Evolutionary conservation across 2,797 vertebrate genomes (phyloP), one percentile per base, ranked within the genome.

Genomic region (Ceryle rudis): DNA sequence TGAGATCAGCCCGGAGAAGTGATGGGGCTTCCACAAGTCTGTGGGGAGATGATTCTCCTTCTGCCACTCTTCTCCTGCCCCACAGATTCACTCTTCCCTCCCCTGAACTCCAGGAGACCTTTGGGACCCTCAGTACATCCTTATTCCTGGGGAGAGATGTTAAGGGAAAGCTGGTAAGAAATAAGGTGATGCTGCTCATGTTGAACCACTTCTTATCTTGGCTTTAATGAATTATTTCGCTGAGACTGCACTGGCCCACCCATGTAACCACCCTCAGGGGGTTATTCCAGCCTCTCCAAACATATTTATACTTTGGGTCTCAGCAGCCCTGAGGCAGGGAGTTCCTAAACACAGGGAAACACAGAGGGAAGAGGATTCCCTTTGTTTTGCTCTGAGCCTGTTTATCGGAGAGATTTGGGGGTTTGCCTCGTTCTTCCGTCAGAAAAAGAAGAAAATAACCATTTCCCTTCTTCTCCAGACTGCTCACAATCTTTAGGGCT

Each of bases 1-100:
- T 0, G 0, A 69, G 8, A 19, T 5, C 58, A 52, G 51, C 46
- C 35, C 1, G 1, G n/a, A 46, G 52, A 37, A 25, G 60, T 0
- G 1, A 29, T 15, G 42, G 8, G 8, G 11, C n/a, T 88, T 52
- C 49, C 75, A 20, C 0, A 2, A 22, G 6, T 16, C 13, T 2
- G 7, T 0, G 7, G 11, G 33, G 20, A 23, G 29, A 55, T 10
- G 2, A 9, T 62, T 47, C 42, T 18, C 35, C 26, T 83, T 49
- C 46, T 83, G 55, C 31, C 64, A 5, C 44, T 12, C 14, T 83
- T 13, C 21, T 64, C 41, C 54, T 49, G 31, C 25, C 70, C 39
- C 49, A 55, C 16, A 57, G 49, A 7, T 35, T 39, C 3, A 0
- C 21, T 55, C 29, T 62, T 90, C 65, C 49, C n/a, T 35, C 9